These are phyloP conservation scores for Zaprionus obscuricornis DNA, from an alignment of 2,888 invertebrate genomes.

Conservation along the genomic window DNA sequence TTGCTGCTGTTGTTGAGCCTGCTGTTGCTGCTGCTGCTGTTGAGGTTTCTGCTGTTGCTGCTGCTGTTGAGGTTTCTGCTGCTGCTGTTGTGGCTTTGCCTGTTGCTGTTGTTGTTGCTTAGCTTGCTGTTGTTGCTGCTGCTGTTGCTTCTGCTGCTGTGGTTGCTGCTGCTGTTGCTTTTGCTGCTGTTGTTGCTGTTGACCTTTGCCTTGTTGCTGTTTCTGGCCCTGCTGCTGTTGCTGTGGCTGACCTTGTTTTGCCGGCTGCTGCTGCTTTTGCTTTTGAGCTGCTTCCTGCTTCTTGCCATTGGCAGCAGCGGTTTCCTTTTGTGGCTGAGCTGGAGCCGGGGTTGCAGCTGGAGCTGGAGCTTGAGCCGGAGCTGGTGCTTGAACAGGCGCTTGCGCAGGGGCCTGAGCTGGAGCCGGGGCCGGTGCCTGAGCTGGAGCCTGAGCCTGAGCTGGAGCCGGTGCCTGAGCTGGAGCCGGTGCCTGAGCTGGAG, in stretches of 20 bases:
- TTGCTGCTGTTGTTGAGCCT: not conserved
- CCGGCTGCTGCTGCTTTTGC: constrained; percentile 31
- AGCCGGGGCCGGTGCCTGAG: constrained; percentile 12
- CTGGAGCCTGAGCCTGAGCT: too few species aligned
- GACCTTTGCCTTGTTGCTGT: constrained; percentile 24
- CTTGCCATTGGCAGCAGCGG: constrained; percentile 32
- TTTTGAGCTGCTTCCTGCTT: constrained; percentile 49
- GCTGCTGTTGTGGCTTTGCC: not conserved
- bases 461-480: not conserved
- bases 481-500: not conserved
- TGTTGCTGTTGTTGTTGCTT: not conserved
- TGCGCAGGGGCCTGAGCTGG: not conserved
- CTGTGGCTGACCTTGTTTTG: constrained; percentile 28
- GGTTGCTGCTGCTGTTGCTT: not conserved
- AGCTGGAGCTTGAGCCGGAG: not conserved
- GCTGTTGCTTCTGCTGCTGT: not conserved
- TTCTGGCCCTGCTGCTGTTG: constrained; percentile 21
- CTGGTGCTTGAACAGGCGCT: not conserved
- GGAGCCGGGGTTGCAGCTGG: not conserved
- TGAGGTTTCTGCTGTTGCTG: constrained; percentile 1
- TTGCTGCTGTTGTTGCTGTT: constrained; percentile 15
- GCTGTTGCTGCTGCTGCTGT: constrained; percentile 10
- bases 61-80: constrained; percentile 3
- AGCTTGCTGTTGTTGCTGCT: constrained; percentile 15
- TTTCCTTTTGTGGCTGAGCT: constrained; percentile 23